Percentiles rank a stretch among this genome's conserved stretches.
These are phyloP conservation scores for Florisuga fusca DNA, from an alignment of 2,797 vertebrate genomes.

Conservation along the genomic window DNA sequence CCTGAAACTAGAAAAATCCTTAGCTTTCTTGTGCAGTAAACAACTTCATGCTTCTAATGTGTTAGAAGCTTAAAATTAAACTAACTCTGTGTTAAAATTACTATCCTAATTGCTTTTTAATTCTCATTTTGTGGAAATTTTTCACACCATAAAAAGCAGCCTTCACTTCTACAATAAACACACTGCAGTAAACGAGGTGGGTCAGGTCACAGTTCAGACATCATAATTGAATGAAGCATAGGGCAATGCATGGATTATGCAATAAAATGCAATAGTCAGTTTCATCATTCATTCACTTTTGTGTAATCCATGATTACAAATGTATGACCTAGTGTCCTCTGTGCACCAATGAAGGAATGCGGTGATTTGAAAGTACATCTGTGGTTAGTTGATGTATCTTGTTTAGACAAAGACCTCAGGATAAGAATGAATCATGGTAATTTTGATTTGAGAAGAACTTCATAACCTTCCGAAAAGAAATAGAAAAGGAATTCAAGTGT, in stretches of 20 bases:
- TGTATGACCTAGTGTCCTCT: neutral
- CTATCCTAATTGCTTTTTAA: neutral
- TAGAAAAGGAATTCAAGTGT: neutral
- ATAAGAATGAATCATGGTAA: neutral
- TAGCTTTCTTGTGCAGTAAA: neutral
- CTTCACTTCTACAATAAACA: neutral
- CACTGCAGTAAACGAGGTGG: neutral
- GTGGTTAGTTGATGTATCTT: neutral
- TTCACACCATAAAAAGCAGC: neutral
- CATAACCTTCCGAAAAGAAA: neutral
- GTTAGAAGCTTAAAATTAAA: neutral
- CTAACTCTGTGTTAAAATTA: neutral
- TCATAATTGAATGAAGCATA: neutral
- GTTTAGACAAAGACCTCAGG: neutral
- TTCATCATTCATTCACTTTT: neutral
- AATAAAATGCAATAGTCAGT: neutral
- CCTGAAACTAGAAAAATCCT: neutral
- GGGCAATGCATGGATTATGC: neutral
- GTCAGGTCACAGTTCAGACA: conserved; percentile 1
- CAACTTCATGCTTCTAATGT: neutral
- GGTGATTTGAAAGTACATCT: neutral
- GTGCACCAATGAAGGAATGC: neutral
- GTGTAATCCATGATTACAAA: neutral
- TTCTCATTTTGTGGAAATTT: neutral
- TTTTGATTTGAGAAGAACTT: neutral